Base-by-base conservation (phyloP, 1,140 invertebrate species). In the Drosophila parabipectinata region DNA sequence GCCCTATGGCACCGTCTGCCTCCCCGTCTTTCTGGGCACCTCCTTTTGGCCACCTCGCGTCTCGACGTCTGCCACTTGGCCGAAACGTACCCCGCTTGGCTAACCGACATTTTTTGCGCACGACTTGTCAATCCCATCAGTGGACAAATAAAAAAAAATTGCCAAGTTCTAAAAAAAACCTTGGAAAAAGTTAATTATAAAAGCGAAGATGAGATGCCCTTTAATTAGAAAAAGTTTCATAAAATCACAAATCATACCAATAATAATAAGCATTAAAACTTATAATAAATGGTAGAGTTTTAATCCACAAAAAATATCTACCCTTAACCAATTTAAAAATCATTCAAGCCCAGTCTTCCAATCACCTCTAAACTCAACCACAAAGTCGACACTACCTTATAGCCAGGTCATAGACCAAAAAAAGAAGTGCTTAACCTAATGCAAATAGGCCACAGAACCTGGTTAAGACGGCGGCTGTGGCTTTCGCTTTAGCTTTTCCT, bases 361-460 rank as follows among this genome's bases (percentile, higher is more conserved):
- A 37, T n/a, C 34, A 28, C 26, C 1, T 28, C 0, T 28, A 28
- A 3, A 4, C 14, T 4, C 2, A 1, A 3, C 18, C 28, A 15
- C 50, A 55, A 47, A 68, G 41, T 26, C 32, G 9, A 39, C 26
- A 39, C 7, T 57, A 15, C 52, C 44, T 4, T 10, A 32, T 10
- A 32, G 24, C n/a, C 30, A 48, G 41, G 28, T 44, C 18, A 48
- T 39, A 21, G 34, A 44, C 30, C 53, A 48, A 37, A 73, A 68
- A 68, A 76, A 50, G 1, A 47, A 21, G 41, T 76, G 47, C 54
- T 76, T 47, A 48, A 52, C 62, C 74, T 87, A 87, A 85, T 78
- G 82, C 78, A 87, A 85, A 85, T 87, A 75, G 78, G 74, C 83
- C 82, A 78, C 82, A 75, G 75, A 59, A 45, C 50, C 45, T 74